Evolutionary conservation across 2,888 invertebrate genomes (phyloP).

Genomic region (Strigamia crassipes): DNA sequence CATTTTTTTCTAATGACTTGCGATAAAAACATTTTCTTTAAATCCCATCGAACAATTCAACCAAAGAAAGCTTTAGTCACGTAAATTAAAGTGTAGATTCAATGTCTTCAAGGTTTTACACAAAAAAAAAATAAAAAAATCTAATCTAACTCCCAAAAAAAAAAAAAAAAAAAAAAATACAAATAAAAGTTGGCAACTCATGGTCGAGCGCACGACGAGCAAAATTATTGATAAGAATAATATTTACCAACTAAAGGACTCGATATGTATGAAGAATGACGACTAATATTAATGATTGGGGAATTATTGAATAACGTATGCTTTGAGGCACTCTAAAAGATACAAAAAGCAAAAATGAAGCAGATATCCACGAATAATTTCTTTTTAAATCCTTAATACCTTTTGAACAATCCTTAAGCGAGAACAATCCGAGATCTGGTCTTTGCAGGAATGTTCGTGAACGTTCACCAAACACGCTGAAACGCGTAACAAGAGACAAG

Average conservation of each 20-base stretch:
- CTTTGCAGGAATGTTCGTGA: constrained; percentile 85
- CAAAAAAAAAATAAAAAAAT: not conserved
- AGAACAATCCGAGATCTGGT: constrained; percentile 80
- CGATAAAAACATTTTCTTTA: not conserved
- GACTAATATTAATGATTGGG: not conserved
- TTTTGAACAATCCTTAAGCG: constrained; percentile 55
- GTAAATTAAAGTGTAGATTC: not conserved
- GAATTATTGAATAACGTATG: constrained; percentile 26
- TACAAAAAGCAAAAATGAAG: not conserved
- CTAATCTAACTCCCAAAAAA: too few species aligned
- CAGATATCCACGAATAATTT: too few species aligned
- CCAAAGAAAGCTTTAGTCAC: not conserved
- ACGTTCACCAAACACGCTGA: constrained; percentile 84
- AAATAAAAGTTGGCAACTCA: not conserved
- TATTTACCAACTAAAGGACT: constrained; percentile 30
- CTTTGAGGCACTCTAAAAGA: constrained; percentile 8
- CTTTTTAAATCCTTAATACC: constrained; percentile 54
- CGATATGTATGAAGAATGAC: constrained; percentile 30
- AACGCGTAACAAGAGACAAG: constrained; percentile 54
- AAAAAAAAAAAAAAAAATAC: not conserved
- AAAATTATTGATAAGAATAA: not conserved
- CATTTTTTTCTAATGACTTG: not conserved
- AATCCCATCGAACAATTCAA: not conserved
- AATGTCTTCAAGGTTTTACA: not conserved
- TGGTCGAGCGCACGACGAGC: not conserved